Base-by-base conservation (phyloP, 2,113 vertebrate species). In the Vulpes ferrilata region DNA sequence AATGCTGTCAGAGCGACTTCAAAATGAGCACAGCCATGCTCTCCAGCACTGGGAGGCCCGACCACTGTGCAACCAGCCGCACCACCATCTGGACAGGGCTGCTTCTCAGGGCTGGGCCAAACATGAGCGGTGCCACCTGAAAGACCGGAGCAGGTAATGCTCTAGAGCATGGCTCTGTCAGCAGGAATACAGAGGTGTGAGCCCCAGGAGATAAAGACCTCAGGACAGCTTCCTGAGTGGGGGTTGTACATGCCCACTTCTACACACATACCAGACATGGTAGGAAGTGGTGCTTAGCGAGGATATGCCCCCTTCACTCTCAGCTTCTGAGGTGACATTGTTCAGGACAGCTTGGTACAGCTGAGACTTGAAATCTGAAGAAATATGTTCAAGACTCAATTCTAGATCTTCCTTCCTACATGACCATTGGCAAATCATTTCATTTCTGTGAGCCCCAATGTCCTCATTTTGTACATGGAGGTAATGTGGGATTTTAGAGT, bases 11-110 rank as follows among this genome's bases (percentile, higher is more conserved):
- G 86, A 94, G 79, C 27, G 16, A 74, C 95, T 95, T 92, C 74
- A 0, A 62, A 96, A 95, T 1, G 73, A 97, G 93, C 85, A 89
- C 93, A 94, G 93, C 85, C 71, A 1, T 35, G 85, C 81, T 81
- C 82, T 65, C 86, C 76, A 17, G 78, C 25, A 3, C 95, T 30
- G 82, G 30, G 82, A 94, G 79, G 91, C 90, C 96, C 81, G 16
- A 96, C 98, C 86, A 60, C 97, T 92, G 97, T 93, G 98, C 91
- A 84, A n/a, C 30, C 98, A 97, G 97, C 91, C 51, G 86, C 76
- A 59, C 30, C 16, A 0, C 98, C 98, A 98, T 98, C 97, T 97
- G 98, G 25, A 97, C 43, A 83, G 65, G 32, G 78, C 91, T 89
- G 81, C 65, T 90, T 10, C 74, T 86, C 60, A 0, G 55, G 30